phyloP scores from a whole-genome alignment of 2,797 vertebrate species.

The Bucorvus abyssinicus region DNA sequence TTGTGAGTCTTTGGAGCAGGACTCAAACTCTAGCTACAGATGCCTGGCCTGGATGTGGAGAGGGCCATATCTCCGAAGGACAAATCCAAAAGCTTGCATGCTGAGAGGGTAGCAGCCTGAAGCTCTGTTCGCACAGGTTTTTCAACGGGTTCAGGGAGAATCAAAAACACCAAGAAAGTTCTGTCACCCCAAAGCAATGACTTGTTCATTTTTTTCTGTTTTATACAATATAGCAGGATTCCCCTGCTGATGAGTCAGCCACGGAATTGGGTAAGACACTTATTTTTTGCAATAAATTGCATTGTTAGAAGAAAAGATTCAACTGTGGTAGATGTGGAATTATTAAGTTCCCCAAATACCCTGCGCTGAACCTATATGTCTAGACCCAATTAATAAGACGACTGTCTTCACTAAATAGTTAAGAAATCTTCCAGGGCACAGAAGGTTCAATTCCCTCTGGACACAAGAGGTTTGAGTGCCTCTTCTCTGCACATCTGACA shows the following conservation, averaged over 20 bases:
- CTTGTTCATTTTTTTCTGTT: background rate
- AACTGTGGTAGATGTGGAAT: background rate
- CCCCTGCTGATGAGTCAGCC: background rate
- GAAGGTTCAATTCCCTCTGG: background rate
- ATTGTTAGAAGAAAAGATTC: background rate
- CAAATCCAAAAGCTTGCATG: background rate
- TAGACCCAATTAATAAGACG: accelerated
- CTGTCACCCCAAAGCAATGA: background rate
- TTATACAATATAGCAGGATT: background rate
- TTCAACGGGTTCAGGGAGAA: background rate
- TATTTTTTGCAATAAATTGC: background rate
- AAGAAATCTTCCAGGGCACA: background rate
- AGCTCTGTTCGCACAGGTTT: background rate
- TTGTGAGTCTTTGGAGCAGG: background rate
- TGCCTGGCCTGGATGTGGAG: background rate
- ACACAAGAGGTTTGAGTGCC: background rate
- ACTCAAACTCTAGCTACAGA: background rate
- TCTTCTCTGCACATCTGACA: background rate
- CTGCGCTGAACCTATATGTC: background rate
- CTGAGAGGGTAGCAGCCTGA: background rate
- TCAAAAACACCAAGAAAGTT: background rate
- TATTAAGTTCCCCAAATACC: background rate
- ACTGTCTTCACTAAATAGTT: background rate
- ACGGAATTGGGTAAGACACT: background rate
- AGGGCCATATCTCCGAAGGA: background rate